phyloP scores from a whole-genome alignment of 2,797 vertebrate species.

The Acestrorhynchus altus region DNA sequence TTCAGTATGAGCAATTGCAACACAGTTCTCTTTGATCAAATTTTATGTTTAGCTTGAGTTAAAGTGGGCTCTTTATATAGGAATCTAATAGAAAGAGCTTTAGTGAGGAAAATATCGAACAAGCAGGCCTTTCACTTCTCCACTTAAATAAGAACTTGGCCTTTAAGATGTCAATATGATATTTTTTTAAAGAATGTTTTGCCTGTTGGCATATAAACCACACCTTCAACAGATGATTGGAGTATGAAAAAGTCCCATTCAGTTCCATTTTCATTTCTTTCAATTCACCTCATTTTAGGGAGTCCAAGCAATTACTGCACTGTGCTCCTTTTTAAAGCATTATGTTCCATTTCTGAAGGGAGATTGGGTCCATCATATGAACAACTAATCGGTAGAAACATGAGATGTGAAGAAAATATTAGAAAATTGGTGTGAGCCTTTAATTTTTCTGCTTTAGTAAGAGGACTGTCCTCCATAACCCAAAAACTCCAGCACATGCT shows the following conservation, averaged over 20 bases:
- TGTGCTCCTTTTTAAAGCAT: constrained; percentile 11
- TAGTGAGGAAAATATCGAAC: neutral
- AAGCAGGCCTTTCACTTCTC: too few species aligned
- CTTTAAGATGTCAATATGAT: too few species aligned
- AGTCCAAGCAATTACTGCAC: constrained; percentile 20
- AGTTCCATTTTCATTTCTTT: constrained; percentile 30
- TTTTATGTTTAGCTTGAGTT: neutral
- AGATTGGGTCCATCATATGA: neutral
- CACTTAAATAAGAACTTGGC: too few species aligned
- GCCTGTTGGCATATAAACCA: too few species aligned
- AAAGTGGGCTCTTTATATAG: neutral
- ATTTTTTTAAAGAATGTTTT: too few species aligned
- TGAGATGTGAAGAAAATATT: neutral
- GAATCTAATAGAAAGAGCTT: neutral
- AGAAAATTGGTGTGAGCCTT: neutral
- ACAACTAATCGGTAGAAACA: neutral
- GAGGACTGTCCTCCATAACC: neutral
- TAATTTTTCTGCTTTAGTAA: neutral
- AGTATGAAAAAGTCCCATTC: neutral
- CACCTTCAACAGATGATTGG: too few species aligned
- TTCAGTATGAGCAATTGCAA: constrained; percentile 26
- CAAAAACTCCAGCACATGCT: neutral
- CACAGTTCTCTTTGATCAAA: neutral
- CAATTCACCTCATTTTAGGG: constrained; percentile 11
- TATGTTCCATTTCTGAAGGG: neutral